phyloP scores from a whole-genome alignment of 1,140 invertebrate species.

The Drosophila oshimai region DNA sequence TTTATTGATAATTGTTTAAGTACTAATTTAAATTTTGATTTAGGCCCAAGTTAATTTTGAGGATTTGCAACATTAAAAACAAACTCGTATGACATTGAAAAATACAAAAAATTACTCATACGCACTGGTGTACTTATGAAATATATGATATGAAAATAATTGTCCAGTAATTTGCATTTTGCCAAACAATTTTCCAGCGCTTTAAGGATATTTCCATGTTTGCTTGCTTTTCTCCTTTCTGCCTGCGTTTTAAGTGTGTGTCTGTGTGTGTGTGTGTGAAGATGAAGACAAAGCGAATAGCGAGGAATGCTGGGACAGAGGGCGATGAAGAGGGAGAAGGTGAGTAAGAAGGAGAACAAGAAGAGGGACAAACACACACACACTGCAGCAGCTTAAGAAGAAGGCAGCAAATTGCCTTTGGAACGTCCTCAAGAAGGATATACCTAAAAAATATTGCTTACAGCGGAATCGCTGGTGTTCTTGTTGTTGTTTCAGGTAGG shows the following conservation, averaged over 20 bases:
- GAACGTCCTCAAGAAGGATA: slow-evolving; percentile 82
- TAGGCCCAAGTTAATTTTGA: too few relatives aligned
- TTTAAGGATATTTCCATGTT: slow-evolving; percentile 18
- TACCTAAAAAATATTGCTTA: slow-evolving; percentile 74
- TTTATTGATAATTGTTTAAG: too few relatives aligned
- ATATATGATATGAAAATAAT: neutral
- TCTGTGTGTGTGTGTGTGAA: slow-evolving; percentile 6
- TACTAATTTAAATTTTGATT: too few relatives aligned
- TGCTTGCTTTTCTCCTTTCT: neutral
- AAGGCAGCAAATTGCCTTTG: slow-evolving; percentile 77
- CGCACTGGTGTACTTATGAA: neutral
- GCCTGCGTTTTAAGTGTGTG: neutral
- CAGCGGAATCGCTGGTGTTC: slow-evolving; percentile 19
- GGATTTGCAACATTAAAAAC: too few relatives aligned
- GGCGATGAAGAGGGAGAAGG: too few relatives aligned
- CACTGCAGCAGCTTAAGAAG: slow-evolving; percentile 25
- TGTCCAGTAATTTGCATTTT: neutral
- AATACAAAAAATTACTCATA: slow-evolving; percentile 11
- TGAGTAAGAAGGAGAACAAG: too few relatives aligned
- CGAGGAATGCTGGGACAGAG: slow-evolving; percentile 17
- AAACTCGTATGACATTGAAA: neutral
- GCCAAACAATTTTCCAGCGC: neutral
- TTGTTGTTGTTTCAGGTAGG: slow-evolving; percentile 30
- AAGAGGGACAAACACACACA: slow-evolving; percentile 12
- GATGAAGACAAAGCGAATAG: slow-evolving; percentile 20